Percentiles rank a stretch among this genome's conserved stretches.
Conservation (phyloP, 2,888 invertebrate genomes). For the Stictocephala bisonia region DNA sequence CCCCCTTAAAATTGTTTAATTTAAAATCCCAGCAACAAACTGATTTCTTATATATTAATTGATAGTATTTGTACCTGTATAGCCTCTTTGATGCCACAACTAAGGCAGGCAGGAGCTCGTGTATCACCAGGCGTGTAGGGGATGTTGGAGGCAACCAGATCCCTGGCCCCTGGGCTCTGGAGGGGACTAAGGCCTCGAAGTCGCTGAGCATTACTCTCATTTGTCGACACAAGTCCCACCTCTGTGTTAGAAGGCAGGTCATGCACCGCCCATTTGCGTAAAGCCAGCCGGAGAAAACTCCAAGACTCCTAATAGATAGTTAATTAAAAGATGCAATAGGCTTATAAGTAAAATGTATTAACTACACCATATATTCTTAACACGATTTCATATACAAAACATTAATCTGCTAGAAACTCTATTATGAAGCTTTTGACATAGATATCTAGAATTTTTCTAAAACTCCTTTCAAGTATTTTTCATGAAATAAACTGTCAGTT, state of each 20-base stretch:
- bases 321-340: no score
- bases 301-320: conserved; percentile 72
- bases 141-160: conserved; percentile 66
- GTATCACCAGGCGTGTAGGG: conserved; percentile 69
- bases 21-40: no score
- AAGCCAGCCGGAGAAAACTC: conserved; percentile 70
- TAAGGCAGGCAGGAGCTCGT: conserved; percentile 66
- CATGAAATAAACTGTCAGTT: no score
- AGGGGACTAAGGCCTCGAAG: conserved; percentile 62
- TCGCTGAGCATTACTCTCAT: conserved; percentile 63
- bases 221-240: conserved; percentile 67
- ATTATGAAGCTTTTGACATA: no score
- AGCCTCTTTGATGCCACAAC: conserved; percentile 65
- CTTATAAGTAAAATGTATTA: no score
- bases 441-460: no score
- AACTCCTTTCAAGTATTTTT: no score
- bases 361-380: no score
- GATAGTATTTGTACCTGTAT: conserved; percentile 58
- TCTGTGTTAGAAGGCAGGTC: conserved; percentile 69
- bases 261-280: conserved; percentile 70
- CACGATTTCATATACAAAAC: no score
- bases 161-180: conserved; percentile 63
- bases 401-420: no score
- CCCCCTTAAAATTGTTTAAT: not conserved
- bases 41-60: no score